Evolutionary conservation across 1,140 invertebrate genomes (phyloP).

Genomic region (Dendroctonus valens): DNA sequence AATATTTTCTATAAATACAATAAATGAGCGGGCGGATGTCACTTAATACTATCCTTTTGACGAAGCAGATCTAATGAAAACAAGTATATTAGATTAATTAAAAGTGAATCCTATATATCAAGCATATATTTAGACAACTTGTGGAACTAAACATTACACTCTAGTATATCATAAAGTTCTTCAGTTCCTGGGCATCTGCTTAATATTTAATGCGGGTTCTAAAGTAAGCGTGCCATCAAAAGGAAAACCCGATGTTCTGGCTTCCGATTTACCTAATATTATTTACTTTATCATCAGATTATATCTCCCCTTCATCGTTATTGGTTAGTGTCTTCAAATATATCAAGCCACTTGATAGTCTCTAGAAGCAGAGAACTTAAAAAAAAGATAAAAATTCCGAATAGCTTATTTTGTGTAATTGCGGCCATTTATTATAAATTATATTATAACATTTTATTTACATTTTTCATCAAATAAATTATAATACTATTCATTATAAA

Average conservation of each 20-base stretch:
- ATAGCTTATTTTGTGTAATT: too few relatives aligned
- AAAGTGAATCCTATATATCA: not conserved
- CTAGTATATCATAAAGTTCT: not conserved
- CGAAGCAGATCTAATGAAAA: too few relatives aligned
- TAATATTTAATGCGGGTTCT: not conserved
- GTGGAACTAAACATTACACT: not conserved
- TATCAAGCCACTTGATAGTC: too few relatives aligned
- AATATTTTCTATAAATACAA: not conserved
- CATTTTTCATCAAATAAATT: too few relatives aligned
- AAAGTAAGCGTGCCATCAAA: not conserved
- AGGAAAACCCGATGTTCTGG: constrained; percentile 4
- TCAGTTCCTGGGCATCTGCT: constrained; percentile 9
- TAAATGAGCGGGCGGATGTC: not conserved
- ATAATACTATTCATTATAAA: too few relatives aligned
- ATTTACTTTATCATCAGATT: not conserved
- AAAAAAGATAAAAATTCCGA: too few relatives aligned
- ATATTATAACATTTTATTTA: too few relatives aligned
- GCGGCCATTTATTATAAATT: too few relatives aligned
- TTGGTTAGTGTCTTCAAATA: too few relatives aligned
- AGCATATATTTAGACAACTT: not conserved
- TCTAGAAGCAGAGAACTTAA: too few relatives aligned
- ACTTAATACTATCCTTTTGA: not conserved
- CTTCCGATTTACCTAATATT: constrained; percentile 9
- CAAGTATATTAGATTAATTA: not conserved
- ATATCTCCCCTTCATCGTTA: not conserved